Evolutionary conservation across 2,888 invertebrate genomes (phyloP).

Genomic region (Pyrrhosoma nymphula): DNA sequence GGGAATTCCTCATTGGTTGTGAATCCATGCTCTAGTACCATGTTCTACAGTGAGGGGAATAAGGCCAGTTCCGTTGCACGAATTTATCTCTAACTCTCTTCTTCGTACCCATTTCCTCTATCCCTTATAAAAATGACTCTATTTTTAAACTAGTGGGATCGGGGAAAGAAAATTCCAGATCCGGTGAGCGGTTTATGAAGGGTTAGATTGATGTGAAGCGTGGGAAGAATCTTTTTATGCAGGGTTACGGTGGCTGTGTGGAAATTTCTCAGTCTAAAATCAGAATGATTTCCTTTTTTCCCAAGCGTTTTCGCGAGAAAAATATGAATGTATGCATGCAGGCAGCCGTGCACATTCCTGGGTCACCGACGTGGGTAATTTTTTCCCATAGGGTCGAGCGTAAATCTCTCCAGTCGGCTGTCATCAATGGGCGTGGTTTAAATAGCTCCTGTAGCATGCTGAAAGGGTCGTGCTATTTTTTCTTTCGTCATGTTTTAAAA

Average conservation of each 20-base stretch:
- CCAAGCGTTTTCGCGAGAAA: neutral
- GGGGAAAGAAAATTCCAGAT: neutral
- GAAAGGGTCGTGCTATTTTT: no score
- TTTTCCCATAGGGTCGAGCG: neutral
- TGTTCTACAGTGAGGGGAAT: no score
- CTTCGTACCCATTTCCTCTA: no score
- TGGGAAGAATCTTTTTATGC: neutral
- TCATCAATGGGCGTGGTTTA: no score
- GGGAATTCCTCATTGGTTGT: no score
- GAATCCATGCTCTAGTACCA: no score
- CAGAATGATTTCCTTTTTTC: neutral
- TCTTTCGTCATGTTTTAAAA: no score
- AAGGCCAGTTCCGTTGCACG: no score
- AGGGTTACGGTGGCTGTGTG: neutral
- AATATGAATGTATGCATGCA: neutral
- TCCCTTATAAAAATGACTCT: no score
- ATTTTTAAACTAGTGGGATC: neutral
- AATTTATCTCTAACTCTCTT: no score
- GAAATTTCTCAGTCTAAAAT: neutral
- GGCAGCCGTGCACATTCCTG: neutral
- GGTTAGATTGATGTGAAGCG: neutral
- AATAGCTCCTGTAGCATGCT: no score
- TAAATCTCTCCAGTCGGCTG: neutral
- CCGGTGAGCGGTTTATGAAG: neutral
- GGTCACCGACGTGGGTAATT: neutral